phyloP scores from a whole-genome alignment of 2,797 vertebrate genomes.

The Leuciscus waleckii region DNA sequence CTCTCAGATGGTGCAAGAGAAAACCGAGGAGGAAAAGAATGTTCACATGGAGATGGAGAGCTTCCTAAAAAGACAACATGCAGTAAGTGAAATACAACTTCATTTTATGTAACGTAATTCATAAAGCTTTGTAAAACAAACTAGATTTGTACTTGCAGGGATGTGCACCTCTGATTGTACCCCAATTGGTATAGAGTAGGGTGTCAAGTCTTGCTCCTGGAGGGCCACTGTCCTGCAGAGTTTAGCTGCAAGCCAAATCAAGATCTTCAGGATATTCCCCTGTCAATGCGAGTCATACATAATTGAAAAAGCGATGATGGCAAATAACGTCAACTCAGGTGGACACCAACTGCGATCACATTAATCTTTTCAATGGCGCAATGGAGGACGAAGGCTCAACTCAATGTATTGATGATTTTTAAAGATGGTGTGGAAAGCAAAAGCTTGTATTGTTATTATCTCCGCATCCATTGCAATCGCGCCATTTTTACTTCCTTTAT shows the following conservation, averaged over 20 bases:
- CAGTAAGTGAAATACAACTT: constrained; percentile 71
- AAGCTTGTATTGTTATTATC: not conserved
- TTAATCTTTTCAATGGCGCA: not conserved
- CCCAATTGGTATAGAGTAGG: not conserved
- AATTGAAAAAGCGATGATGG: not conserved
- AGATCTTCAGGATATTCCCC: not conserved
- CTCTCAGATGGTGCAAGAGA: constrained; percentile 76
- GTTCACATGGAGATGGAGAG: constrained; percentile 75
- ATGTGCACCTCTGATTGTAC: not conserved
- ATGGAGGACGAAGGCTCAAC: not conserved
- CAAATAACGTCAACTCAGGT: not conserved
- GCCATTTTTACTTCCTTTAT: not conserved
- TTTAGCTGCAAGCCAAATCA: not conserved
- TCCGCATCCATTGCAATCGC: not conserved
- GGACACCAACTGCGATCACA: not conserved
- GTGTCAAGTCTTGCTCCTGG: not conserved
- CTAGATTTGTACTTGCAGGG: not conserved
- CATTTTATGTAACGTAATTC: not conserved
- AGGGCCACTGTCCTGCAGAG: not conserved
- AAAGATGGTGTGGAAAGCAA: not conserved
- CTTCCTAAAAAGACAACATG: constrained; percentile 79
- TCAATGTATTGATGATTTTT: not conserved
- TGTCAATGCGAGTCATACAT: not conserved
- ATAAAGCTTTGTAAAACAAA: not conserved
- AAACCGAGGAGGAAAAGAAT: constrained; percentile 77